Evolutionary conservation across 1,140 invertebrate genomes (phyloP), one percentile per base, ranked within the genome.

Genomic region (Dryas iulia): DNA sequence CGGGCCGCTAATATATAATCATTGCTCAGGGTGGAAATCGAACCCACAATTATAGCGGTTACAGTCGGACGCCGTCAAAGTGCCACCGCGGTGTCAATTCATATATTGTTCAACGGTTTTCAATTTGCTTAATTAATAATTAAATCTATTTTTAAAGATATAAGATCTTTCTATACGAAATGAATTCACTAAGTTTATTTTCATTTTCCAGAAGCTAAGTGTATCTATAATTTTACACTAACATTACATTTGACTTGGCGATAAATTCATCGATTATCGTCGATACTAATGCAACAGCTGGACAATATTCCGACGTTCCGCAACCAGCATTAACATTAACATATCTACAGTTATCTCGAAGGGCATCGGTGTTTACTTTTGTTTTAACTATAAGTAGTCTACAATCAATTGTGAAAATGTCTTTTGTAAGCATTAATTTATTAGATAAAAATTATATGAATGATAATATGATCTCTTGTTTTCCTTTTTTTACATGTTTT

Each of bases 281-380:
- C 57, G 14, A 54, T 47, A 61, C 71, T 69, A 73, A 69, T 72
- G 71, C 66, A 69, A 64, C 70, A 72, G 61, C 66, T 72, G 71
- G 66, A 64, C 66, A 61, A 69, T 67, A 63, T 74, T 66, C 62
- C 64, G 57, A 28, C 25, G 63, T 83, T 78, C 77, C 71, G 73
- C 78, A 81, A 78, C 56, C 18, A 61, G 23, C 63, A 31, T 59
- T 30, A 52, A 31, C 69, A 65, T 74, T 72, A 70, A 76, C 72
- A 76, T 78, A 81, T 79, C 71, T 66, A 69, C 65, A 68, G 58
- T 76, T 74, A 83, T 88, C 79, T 74, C 39, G 69, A 87, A 86
- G 84, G 80, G 80, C 84, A 87, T 79, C 79, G 76, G 76, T 86
- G 82, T 82, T 85, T 85, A 81, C 74, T 63, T 72, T 65, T 57